Conservation (phyloP, 2,888 invertebrate species). For the Lepidocyrtoides sp. region DNA sequence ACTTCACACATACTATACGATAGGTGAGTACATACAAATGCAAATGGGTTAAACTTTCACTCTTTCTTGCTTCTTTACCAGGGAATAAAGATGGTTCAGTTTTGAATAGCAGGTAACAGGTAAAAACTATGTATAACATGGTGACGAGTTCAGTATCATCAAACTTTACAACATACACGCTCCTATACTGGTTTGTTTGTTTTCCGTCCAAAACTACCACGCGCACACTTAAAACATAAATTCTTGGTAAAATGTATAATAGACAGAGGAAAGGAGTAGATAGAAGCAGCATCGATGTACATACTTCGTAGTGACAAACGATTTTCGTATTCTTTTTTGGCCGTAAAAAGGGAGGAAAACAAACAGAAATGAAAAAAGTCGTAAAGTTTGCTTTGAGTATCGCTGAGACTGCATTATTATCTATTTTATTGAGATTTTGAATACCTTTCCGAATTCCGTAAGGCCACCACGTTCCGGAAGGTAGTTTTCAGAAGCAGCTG, state of each 20-base stretch:
- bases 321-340: constrained; percentile 21
- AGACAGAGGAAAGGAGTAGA: background rate
- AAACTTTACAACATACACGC: background rate
- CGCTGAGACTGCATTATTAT: constrained; percentile 76
- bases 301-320: background rate
- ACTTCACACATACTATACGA: too few species aligned
- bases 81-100: constrained; percentile 33
- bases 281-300: background rate
- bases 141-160: background rate
- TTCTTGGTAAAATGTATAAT: background rate
- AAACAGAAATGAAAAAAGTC: constrained; percentile 60
- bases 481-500: constrained; percentile 84
- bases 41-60: too few species aligned
- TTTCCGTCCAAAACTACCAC: background rate
- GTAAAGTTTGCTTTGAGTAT: constrained; percentile 74
- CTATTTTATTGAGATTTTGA: constrained; percentile 76
- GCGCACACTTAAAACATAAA: too few species aligned
- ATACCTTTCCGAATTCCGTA: constrained; percentile 85
- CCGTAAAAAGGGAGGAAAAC: constrained; percentile 29
- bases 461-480: constrained; percentile 85
- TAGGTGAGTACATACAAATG: too few species aligned
- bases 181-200: background rate
- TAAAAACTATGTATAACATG: too few species aligned
- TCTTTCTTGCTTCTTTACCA: constrained; percentile 19
- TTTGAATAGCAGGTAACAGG: background rate